Evolutionary conservation across 2,113 vertebrate species (phyloP), one percentile per base, ranked within the genome.

Genomic region (Agelaius tricolor): DNA sequence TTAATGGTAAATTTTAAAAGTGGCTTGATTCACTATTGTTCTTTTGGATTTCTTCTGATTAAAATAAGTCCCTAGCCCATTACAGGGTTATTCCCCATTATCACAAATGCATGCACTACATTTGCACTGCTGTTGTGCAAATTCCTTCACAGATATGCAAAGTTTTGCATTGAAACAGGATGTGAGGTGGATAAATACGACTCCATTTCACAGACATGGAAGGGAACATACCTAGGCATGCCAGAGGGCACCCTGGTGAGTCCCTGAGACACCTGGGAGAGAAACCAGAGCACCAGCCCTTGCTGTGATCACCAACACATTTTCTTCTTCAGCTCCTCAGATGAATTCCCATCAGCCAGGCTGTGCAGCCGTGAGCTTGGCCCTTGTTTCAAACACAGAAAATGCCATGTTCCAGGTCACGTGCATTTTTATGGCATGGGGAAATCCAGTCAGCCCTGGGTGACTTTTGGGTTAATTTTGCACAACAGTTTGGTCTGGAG

Each of bases 1-100:
- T 68, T 91, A 89, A 73, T 82, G 46, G 84, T 54, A 69, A 84
- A 66, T 82, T 84, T 58, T 0, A 81, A 72, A 95, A 92, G 52
- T 92, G 37, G 9, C 21, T 90, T 55, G 80, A 58, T 89, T 94
- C 41, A n/a, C 68, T 87, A 94, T 88, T 95, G 94, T 94, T 90
- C 83, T 87, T 86, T 92, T 84, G 66, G 54, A 69, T 93, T 96
- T 95, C n/a, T 89, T 73, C 37, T 89, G 82, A 78, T 93, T 84
- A 68, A 80, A 88, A 88, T 66, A 17, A 69, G 89, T 30, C 6
- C 61, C 67, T 80, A 46, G 19, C 16, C 24, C n/a, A 19, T 61
- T 52, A 10, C 41, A 37, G 33, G n/a, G 49, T 71, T 68, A 12
- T 74, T 77, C 31, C 35, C 21, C 2, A 1, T 72, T 63, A 30